Conservation (phyloP, 2,888 invertebrate genomes). For the Acanthosepion pharaonis region DNA sequence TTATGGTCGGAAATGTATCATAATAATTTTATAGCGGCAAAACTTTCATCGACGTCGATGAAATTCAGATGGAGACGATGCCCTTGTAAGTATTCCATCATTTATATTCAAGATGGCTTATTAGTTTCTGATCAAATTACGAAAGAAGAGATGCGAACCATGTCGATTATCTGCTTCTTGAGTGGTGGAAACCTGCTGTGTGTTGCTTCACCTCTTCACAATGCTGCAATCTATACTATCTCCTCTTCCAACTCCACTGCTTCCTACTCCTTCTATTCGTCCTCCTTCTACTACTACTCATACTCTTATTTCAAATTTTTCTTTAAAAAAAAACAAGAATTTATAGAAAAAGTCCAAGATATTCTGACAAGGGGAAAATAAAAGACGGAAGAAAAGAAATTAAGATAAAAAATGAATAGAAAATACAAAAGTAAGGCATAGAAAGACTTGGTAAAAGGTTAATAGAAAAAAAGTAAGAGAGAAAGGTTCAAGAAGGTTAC, state of each 20-base stretch:
- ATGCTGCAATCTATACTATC: neutral
- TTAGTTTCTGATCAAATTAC: constrained; percentile 33
- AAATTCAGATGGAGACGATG: neutral
- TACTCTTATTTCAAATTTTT: too few species aligned
- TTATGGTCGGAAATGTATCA: neutral
- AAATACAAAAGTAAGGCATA: neutral
- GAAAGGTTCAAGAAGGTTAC: neutral
- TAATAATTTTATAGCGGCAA: constrained; percentile 9
- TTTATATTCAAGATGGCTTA: constrained; percentile 22
- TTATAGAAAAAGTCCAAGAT: neutral
- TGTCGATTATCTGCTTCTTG: constrained; percentile 1
- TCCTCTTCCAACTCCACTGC: neutral
- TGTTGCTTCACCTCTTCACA: neutral
- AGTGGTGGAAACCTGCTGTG: neutral
- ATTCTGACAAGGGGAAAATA: neutral
- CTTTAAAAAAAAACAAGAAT: too few species aligned
- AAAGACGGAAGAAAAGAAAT: neutral
- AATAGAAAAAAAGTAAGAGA: neutral
- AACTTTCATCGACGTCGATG: neutral
- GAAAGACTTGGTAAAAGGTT: neutral
- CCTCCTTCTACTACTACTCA: neutral
- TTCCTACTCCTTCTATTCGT: neutral
- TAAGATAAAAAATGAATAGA: neutral
- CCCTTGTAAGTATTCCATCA: neutral
- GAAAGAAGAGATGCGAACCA: neutral